Percentiles rank a stretch among this genome's conserved stretches.
These are phyloP conservation scores for Cephalopachus bancanus DNA, from an alignment of 2,797 vertebrate species.

Conservation along the genomic window DNA sequence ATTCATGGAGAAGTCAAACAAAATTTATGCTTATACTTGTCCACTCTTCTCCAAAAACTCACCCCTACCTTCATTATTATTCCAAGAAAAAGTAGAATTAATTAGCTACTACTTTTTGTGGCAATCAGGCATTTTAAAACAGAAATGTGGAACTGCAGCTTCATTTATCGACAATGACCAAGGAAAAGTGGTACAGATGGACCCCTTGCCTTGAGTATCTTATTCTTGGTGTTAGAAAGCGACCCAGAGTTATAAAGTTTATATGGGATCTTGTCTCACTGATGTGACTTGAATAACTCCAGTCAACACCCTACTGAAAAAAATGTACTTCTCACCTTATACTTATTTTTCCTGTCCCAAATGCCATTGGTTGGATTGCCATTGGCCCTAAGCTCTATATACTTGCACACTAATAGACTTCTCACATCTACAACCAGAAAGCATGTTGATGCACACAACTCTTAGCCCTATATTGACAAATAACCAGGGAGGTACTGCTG, in stretches of 20 bases:
- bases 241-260: not conserved
- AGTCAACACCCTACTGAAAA: not conserved
- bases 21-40: not conserved
- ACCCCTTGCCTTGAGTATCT: not conserved
- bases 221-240: not conserved
- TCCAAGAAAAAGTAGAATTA: not conserved
- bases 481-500: not conserved
- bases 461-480: not conserved
- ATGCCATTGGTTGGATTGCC: not conserved
- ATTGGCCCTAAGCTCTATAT: not conserved
- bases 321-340: not conserved
- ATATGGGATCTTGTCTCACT: not conserved
- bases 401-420: no score
- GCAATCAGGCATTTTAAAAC: not conserved
- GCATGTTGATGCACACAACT: not conserved
- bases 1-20: not conserved
- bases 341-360: not conserved
- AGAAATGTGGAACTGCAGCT: not conserved
- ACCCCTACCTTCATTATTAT: not conserved
- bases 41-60: not conserved
- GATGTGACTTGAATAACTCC: not conserved
- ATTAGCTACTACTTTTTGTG: not conserved
- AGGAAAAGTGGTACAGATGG: not conserved
- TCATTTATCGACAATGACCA: not conserved
- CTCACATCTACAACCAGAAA: not conserved